Conservation (phyloP, 2,888 invertebrate genomes). For the Ochropacha duplaris region DNA sequence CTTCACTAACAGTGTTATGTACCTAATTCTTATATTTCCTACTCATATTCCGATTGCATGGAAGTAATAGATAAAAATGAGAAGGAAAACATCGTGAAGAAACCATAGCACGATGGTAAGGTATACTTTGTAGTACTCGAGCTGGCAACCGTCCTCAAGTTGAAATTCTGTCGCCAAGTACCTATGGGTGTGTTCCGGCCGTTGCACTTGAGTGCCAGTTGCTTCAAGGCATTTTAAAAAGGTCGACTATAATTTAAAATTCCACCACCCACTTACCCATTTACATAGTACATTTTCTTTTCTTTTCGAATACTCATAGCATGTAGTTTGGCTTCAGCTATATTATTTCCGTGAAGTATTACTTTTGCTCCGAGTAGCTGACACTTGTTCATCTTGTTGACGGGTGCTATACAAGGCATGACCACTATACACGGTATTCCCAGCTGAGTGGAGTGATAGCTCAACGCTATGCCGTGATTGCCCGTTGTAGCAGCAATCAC, state of each 20-base stretch:
- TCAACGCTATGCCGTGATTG: slow-evolving; percentile 92
- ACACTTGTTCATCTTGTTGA: slow-evolving; percentile 95
- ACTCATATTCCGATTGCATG: too few species aligned
- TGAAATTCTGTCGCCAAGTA: too few species aligned
- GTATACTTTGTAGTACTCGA: too few species aligned
- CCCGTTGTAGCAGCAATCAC: slow-evolving; percentile 95
- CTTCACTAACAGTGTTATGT: too few species aligned
- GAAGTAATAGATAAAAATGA: too few species aligned
- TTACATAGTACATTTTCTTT: slow-evolving; percentile 89
- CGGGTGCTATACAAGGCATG: slow-evolving; percentile 94
- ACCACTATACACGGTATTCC: slow-evolving; percentile 91
- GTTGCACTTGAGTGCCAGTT: too few species aligned
- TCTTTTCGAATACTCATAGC: slow-evolving; percentile 89
- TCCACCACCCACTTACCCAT: slow-evolving; percentile 84
- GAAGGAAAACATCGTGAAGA: too few species aligned
- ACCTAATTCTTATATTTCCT: too few species aligned
- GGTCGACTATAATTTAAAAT: background rate
- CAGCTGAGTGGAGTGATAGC: slow-evolving; percentile 88
- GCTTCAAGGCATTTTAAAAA: too few species aligned
- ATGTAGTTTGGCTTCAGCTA: slow-evolving; percentile 89
- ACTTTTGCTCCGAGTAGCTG: slow-evolving; percentile 91
- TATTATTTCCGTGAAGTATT: slow-evolving; percentile 88
- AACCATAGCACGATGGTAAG: too few species aligned
- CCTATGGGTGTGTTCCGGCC: too few species aligned
- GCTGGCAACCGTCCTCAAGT: too few species aligned